Conservation (phyloP, 1,140 invertebrate genomes). For the Drosophila melanica region DNA sequence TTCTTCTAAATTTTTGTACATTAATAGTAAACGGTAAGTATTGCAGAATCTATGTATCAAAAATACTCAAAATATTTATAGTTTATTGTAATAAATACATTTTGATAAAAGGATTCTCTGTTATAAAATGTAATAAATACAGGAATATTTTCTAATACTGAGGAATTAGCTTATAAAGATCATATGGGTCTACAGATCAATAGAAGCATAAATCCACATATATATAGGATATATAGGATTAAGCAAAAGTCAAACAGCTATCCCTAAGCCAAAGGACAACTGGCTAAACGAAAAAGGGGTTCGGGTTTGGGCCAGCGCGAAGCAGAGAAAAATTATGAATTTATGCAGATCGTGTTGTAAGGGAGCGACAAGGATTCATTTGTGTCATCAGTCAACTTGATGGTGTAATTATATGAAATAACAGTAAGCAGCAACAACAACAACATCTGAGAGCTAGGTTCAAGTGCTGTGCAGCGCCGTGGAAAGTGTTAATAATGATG, state of each 20-base stretch:
- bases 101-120: too few relatives aligned
- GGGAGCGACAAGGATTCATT: slow-evolving; percentile 83
- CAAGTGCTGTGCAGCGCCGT: slow-evolving; percentile 60
- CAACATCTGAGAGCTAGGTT: slow-evolving; percentile 47
- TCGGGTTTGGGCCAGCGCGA: slow-evolving; percentile 6
- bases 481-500: slow-evolving; percentile 78
- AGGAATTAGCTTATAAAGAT: too few relatives aligned
- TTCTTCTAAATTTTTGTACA: too few relatives aligned
- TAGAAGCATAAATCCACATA: not conserved
- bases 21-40: too few relatives aligned
- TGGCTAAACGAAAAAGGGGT: slow-evolving; percentile 10
- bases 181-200: not conserved
- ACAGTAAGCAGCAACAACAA: slow-evolving; percentile 58
- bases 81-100: too few relatives aligned
- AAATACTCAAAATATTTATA: too few relatives aligned
- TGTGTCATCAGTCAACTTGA: slow-evolving; percentile 84
- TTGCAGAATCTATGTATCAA: too few relatives aligned
- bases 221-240: not conserved
- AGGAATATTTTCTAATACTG: too few relatives aligned
- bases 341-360: slow-evolving; percentile 74
- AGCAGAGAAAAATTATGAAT: slow-evolving; percentile 74
- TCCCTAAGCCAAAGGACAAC: slow-evolving; percentile 17
- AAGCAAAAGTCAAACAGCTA: slow-evolving; percentile 20
- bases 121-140: too few relatives aligned
- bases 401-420: slow-evolving; percentile 83